A percentile compares a stretch with the other conserved stretches of the same genome.
Evolutionary conservation across 2,888 invertebrate genomes (phyloP).

Genomic region (Drosophila algonquin): DNA sequence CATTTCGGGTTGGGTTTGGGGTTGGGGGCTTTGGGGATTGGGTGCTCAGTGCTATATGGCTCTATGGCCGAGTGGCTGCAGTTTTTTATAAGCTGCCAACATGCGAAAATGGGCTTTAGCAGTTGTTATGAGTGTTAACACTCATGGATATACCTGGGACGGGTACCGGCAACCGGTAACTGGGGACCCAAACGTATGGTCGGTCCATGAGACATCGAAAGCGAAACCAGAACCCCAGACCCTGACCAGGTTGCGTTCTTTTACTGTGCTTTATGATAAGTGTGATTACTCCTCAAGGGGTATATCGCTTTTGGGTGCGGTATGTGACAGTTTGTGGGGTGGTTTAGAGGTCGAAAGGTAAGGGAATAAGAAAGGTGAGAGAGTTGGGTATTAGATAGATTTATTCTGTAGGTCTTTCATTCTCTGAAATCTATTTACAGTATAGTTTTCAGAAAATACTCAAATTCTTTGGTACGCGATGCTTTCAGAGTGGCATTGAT

Average conservation of each 20-base stretch:
- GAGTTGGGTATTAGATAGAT: neutral
- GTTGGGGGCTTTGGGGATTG: neutral
- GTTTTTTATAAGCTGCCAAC: conserved; percentile 82
- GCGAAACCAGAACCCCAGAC: conserved; percentile 42
- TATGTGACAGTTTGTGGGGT: neutral
- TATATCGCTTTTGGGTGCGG: neutral
- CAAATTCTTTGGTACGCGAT: too few relatives aligned
- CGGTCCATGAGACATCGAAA: conserved; percentile 16
- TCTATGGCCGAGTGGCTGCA: conserved; percentile 57
- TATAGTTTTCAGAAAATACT: too few relatives aligned
- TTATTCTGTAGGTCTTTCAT: too few relatives aligned
- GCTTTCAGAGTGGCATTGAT: too few relatives aligned
- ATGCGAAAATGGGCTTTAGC: conserved; percentile 82
- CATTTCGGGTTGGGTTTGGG: neutral
- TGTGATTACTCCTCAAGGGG: neutral
- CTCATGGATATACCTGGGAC: conserved; percentile 61
- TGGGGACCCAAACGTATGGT: conserved; percentile 9
- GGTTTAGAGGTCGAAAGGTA: neutral
- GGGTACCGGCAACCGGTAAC: conserved; percentile 46
- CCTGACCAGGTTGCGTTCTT: conserved; percentile 11
- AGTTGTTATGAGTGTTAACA: conserved; percentile 81
- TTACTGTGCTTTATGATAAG: conserved; percentile 33
- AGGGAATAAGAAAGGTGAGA: too few relatives aligned
- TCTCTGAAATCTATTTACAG: too few relatives aligned
- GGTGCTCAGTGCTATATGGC: conserved; percentile 35